A percentile compares a stretch with the other conserved stretches of the same genome.
phyloP scores from a whole-genome alignment of 2,113 vertebrate species.

The Alethe castanea region DNA sequence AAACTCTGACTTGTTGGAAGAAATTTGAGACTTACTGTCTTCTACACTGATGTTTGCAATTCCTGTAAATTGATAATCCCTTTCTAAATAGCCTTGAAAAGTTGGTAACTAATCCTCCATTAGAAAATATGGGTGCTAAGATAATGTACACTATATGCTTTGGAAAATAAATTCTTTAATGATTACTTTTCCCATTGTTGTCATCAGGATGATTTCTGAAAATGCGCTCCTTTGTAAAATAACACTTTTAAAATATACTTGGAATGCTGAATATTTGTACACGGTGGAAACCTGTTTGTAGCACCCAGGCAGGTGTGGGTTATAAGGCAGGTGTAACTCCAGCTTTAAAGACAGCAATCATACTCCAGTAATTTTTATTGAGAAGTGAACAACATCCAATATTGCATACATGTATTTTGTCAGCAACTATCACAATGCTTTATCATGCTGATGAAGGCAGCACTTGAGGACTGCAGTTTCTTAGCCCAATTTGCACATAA shows the following conservation, averaged over 20 bases:
- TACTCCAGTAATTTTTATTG: neutral
- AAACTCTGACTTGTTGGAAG: neutral
- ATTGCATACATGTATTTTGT: accelerated
- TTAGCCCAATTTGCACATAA: accelerated
- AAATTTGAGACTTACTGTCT: neutral
- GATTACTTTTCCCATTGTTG: neutral
- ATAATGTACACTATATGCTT: neutral
- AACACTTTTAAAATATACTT: neutral
- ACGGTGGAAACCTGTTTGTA: neutral
- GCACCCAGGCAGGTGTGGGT: neutral
- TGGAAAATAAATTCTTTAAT: neutral
- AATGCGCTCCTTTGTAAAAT: neutral
- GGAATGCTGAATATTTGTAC: neutral
- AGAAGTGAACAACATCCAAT: neutral
- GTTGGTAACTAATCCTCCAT: neutral
- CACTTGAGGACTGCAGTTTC: neutral
- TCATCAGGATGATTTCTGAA: neutral
- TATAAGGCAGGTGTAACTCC: neutral
- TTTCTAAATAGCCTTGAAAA: neutral
- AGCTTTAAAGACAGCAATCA: neutral
- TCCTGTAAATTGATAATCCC: neutral
- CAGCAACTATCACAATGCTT: neutral
- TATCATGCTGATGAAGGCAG: neutral
- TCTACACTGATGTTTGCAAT: neutral
- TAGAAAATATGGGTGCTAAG: neutral